Base-by-base conservation (phyloP, 2,888 invertebrate species). In the Amphipyra berbera region DNA sequence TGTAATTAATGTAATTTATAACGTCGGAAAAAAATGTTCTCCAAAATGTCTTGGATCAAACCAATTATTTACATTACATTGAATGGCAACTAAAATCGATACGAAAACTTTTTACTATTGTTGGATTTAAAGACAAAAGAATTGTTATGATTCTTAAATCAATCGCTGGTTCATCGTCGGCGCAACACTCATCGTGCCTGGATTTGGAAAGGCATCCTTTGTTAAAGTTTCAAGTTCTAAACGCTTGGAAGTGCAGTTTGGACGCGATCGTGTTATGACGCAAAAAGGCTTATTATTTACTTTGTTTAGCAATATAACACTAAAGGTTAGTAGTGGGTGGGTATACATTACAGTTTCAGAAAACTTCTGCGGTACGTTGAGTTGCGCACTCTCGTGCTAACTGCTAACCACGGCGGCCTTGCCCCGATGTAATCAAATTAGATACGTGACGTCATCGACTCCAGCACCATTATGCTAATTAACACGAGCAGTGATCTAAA, bases 401-500 rank as follows among this genome's bases (percentile, higher is more conserved):
- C 84, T 84, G 88, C 84, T 90, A 88, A 92, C 83, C 83, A 84
- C 79, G 62, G 61, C 78, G 88, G 81, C 93, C 94, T 93, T 91
- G 92, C 83, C 77, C 84, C 78, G 79, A 75, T 86, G 85, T 92
- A 91, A 94, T 94, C 87, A 90, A 92, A 93, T 94, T 93, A 92
- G 90, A 90, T 82, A 80, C 81, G 82, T 92, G 88, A 90, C 92
- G 90, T 91, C 88, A 92, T 79, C 76, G 67, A 73, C 83, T 87
- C 81, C 82, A 85, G 78, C 86, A 86, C 82, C 73, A 82, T 79
- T 86, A 85, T 86, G 88, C 82, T 91, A 93, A 93, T 93, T 90
- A 90, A 84, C 87, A 78, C 78, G 73, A 80, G 78, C 82, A 66
- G 70, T 77, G 81, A 82, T 81, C 84, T 83, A 79, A 83, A 84